Conservation (phyloP, 2,113 vertebrate genomes). For the Hippocampus barbouri region DNA sequence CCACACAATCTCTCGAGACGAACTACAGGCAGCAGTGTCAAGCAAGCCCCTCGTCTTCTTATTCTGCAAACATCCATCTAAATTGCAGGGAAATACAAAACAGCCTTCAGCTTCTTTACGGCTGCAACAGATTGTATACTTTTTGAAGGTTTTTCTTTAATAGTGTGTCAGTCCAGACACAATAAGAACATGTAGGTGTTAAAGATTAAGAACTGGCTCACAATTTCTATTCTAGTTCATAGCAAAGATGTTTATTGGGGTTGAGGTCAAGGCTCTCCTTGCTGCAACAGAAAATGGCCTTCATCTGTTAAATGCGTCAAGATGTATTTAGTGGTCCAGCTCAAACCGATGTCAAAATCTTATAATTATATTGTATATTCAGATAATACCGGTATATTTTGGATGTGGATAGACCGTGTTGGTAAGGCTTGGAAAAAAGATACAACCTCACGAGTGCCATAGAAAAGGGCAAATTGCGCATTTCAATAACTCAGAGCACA, state of each 20-base stretch:
- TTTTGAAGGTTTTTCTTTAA: not conserved
- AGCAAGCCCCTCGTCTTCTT: too few species aligned
- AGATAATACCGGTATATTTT: not conserved
- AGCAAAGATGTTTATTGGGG: not conserved
- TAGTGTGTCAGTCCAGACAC: too few species aligned
- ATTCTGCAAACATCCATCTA: too few species aligned
- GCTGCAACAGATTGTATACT: not conserved
- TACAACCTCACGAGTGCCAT: not conserved
- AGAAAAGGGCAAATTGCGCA: slow-evolving; percentile 35
- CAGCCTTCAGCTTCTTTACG: not conserved
- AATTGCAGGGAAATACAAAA: not conserved
- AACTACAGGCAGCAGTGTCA: too few species aligned
- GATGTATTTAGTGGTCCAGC: not conserved
- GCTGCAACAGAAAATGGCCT: not conserved
- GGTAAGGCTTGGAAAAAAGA: not conserved
- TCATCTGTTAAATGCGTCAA: not conserved
- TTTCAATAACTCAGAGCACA: slow-evolving; percentile 24
- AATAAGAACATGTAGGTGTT: too few species aligned
- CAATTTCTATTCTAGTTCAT: not conserved
- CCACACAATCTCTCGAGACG: not conserved
- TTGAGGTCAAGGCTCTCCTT: not conserved
- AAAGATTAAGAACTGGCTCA: too few species aligned
- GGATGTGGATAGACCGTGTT: not conserved
- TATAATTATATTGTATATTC: not conserved
- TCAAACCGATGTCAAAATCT: not conserved